Evolutionary conservation across 2,797 vertebrate genomes (phyloP).

Genomic region (Danio jaintianensis): DNA sequence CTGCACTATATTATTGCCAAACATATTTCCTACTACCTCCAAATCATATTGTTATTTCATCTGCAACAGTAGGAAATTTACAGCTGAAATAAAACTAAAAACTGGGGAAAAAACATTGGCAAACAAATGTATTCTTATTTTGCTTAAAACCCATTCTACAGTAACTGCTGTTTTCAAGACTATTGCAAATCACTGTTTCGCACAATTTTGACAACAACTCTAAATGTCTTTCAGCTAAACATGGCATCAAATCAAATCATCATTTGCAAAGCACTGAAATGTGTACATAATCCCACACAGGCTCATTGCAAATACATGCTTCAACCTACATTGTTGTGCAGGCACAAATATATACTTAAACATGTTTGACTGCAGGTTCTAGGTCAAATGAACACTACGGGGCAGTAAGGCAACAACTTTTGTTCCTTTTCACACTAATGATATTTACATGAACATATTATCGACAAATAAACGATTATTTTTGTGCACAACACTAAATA

Average conservation of each 20-base stretch:
- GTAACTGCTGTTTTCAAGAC: not conserved
- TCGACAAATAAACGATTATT: too few species aligned
- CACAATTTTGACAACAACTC: not conserved
- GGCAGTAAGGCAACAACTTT: too few species aligned
- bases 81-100: not conserved
- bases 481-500: too few species aligned
- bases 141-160: not conserved
- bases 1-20: too few species aligned
- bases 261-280: not conserved
- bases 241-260: not conserved
- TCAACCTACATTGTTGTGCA: too few species aligned
- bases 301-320: too few species aligned
- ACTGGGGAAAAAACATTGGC: not conserved
- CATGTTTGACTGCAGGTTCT: not conserved
- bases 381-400: too few species aligned
- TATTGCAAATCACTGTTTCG: not conserved
- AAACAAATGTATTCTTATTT: not conserved
- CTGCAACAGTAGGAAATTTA: not conserved
- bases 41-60: not conserved
- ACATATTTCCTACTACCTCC: not conserved
- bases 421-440: too few species aligned
- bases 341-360: too few species aligned
- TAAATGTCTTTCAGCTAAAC: not conserved
- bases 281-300: not conserved
- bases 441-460: too few species aligned